Evolutionary conservation across 2,113 vertebrate species (phyloP).

Genomic region (Pelmatolapia mariae): DNA sequence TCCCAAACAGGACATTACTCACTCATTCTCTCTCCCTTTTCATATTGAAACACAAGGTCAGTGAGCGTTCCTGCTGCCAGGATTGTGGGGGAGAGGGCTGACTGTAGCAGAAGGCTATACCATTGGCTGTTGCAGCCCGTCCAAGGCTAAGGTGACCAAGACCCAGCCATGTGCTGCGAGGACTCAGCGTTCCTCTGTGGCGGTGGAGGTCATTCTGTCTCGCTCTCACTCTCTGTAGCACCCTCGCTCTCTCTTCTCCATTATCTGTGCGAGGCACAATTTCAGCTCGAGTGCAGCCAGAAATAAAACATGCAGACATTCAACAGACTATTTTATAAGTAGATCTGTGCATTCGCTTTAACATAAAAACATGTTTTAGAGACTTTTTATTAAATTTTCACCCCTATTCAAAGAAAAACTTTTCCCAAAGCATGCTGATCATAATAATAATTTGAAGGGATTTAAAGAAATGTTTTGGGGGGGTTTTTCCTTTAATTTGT

Average conservation of each 20-base stretch:
- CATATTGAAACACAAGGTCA: conserved; percentile 63
- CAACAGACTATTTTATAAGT: background rate
- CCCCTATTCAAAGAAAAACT: background rate
- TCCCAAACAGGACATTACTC: background rate
- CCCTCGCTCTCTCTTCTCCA: background rate
- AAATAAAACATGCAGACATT: background rate
- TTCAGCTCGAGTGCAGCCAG: background rate
- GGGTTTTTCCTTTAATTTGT: background rate
- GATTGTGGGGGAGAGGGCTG: conserved; percentile 32
- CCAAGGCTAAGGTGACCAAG: conserved; percentile 76
- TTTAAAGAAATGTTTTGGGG: background rate
- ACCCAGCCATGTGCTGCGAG: conserved; percentile 49
- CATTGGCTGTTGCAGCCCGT: conserved; percentile 57
- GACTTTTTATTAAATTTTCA: background rate
- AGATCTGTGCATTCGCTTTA: background rate
- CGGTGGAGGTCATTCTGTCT: conserved; percentile 40
- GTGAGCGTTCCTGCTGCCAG: conserved; percentile 25
- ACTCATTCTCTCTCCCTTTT: background rate
- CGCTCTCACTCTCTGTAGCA: background rate
- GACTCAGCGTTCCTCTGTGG: conserved; percentile 57
- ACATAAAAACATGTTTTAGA: background rate
- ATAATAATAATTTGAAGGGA: background rate
- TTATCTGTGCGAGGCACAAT: background rate
- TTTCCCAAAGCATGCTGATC: background rate
- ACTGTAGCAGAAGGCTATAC: conserved; percentile 20